Percentiles rank a stretch among this genome's conserved stretches.
Conservation (phyloP, 2,888 invertebrate genomes). For the Ernsta delagoae region DNA sequence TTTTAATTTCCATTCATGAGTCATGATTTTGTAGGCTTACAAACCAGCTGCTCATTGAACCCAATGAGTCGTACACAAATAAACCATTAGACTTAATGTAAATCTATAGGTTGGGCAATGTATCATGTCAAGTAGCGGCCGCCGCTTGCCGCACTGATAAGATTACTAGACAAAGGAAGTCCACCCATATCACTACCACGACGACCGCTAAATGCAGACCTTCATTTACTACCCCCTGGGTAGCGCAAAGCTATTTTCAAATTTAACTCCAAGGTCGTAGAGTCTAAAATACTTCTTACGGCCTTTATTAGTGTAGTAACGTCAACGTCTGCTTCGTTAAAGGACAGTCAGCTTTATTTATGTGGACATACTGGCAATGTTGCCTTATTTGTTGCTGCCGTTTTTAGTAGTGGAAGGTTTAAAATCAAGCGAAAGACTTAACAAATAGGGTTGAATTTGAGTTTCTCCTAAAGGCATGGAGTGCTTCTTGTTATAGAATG, state of each 20-base stretch:
- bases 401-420: slow-evolving; percentile 16
- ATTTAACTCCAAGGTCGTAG: slow-evolving; percentile 59
- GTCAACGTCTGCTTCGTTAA: slow-evolving; percentile 82
- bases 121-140: slow-evolving; percentile 73
- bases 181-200: slow-evolving; percentile 82
- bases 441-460: slow-evolving; percentile 65
- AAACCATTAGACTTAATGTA: slow-evolving; percentile 53
- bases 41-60: slow-evolving; percentile 1
- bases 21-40: not conserved
- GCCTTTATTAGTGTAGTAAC: slow-evolving; percentile 73
- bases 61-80: slow-evolving; percentile 28
- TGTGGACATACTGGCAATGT: slow-evolving; percentile 81
- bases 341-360: slow-evolving; percentile 84
- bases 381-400: slow-evolving; percentile 74
- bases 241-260: slow-evolving; percentile 50
- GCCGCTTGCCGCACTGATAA: slow-evolving; percentile 76
- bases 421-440: slow-evolving; percentile 27
- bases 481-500: slow-evolving; percentile 54
- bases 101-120: slow-evolving; percentile 68
- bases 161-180: slow-evolving; percentile 84
- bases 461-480: slow-evolving; percentile 45
- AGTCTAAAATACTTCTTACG: slow-evolving; percentile 62
- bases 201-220: slow-evolving; percentile 77
- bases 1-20: not conserved
- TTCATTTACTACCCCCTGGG: slow-evolving; percentile 74